phyloP scores from a whole-genome alignment of 2,888 invertebrate genomes.

The Epistrophe eligans region DNA sequence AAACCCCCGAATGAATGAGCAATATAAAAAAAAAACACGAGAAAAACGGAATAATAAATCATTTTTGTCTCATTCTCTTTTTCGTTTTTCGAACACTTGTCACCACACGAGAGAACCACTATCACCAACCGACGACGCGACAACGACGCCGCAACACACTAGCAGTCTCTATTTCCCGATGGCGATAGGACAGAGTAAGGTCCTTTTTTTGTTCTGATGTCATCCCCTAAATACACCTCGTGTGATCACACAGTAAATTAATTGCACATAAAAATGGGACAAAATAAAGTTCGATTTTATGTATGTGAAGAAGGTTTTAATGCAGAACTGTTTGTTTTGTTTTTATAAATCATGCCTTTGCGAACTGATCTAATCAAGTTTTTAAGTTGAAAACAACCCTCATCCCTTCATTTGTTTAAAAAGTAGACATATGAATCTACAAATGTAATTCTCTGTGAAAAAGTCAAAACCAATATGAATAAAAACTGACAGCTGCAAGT shows the following conservation, averaged over 20 bases:
- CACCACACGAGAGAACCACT: conserved; percentile 33
- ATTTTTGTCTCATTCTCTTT: conserved; percentile 48
- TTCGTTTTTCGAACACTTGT: conserved; percentile 28
- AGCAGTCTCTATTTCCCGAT: neutral
- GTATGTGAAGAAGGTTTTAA: no score
- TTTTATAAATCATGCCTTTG: no score
- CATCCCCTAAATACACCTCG: conserved; percentile 23
- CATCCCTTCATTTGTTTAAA: no score
- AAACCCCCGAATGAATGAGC: conserved; percentile 21
- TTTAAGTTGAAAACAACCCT: no score
- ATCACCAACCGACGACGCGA: conserved; percentile 1
- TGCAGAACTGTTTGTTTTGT: no score
- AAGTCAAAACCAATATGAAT: no score
- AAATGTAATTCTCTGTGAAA: no score
- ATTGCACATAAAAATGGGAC: neutral
- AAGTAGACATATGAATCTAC: no score
- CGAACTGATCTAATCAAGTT: no score
- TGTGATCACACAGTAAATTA: neutral
- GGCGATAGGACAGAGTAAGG: conserved; percentile 7
- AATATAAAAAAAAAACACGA: conserved; percentile 8
- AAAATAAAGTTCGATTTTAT: neutral
- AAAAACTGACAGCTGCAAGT: no score
- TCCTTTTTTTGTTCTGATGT: conserved; percentile 8
- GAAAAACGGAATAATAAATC: conserved; percentile 58
- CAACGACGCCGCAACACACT: neutral